Percentiles rank a stretch among this genome's conserved stretches.
phyloP scores from a whole-genome alignment of 2,113 vertebrate genomes.

The Tupaia tana region DNA sequence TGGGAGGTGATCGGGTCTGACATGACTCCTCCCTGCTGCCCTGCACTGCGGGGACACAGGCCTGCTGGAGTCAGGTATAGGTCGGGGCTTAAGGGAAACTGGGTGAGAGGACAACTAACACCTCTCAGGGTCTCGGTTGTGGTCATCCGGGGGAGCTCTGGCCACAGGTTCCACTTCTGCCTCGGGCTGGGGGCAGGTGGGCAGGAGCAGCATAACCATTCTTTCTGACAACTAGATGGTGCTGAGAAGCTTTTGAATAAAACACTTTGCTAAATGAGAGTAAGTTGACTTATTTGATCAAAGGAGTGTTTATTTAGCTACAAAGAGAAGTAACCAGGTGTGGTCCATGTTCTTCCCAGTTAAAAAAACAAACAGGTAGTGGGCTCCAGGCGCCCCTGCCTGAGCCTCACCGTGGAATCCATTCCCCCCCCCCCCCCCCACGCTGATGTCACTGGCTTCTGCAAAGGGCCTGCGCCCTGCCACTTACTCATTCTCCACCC shows the following conservation, averaged over 20 bases:
- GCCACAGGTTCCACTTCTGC: conserved; percentile 71
- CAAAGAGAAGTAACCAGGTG: neutral
- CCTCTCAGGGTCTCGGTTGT: conserved; percentile 69
- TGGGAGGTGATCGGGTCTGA: conserved; percentile 60
- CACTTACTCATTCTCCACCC: neutral
- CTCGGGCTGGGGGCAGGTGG: conserved; percentile 77
- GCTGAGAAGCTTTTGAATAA: conserved; percentile 91
- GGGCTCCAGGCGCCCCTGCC: neutral
- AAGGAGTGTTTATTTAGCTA: neutral
- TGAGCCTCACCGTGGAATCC: neutral
- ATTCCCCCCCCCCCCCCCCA: neutral
- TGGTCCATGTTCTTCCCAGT: neutral
- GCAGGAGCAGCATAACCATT: conserved; percentile 76
- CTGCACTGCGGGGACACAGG: neutral
- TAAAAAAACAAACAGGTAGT: neutral
- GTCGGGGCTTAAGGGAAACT: conserved; percentile 73
- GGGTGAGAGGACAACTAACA: conserved; percentile 71
- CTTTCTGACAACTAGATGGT: conserved; percentile 88
- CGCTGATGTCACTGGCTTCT: neutral
- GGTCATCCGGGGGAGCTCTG: conserved; percentile 72
- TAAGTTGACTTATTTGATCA: conserved; percentile 50
- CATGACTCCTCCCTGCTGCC: conserved; percentile 73
- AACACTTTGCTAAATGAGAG: conserved; percentile 87
- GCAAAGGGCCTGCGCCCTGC: neutral
- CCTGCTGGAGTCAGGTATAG: conserved; percentile 38